Conservation (phyloP, 2,888 invertebrate genomes). For the Lottia gigantea region DNA sequence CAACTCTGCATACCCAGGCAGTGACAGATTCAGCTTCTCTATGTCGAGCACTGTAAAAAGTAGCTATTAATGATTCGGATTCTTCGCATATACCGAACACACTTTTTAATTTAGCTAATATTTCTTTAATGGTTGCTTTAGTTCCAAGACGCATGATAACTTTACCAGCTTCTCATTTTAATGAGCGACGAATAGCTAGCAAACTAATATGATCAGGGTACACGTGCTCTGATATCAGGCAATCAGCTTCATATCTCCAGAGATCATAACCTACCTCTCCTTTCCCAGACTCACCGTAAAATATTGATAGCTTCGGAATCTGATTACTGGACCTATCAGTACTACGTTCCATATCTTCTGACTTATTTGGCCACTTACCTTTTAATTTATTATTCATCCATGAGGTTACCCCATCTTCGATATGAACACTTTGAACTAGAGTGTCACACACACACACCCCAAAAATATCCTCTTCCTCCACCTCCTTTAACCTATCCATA, state of each 20-base stretch:
- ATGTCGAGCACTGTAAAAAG: no score
- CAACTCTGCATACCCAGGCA: background rate
- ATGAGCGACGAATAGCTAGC: slow-evolving; percentile 22
- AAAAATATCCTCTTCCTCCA: background rate
- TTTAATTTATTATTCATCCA: background rate
- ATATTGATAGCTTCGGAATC: no score
- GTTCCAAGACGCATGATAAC: no score
- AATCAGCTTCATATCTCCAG: background rate
- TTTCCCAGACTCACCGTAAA: no score
- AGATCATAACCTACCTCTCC: slow-evolving; percentile 6
- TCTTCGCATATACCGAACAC: no score
- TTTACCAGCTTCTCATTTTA: background rate
- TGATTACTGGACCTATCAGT: no score
- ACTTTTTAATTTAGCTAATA: no score
- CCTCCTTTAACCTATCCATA: no score
- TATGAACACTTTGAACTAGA: background rate
- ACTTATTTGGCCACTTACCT: slow-evolving; percentile 9
- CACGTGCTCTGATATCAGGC: background rate
- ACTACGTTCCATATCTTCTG: no score
- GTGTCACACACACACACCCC: background rate
- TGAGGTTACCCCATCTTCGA: background rate
- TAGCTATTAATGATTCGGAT: no score
- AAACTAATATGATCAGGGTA: slow-evolving; percentile 1
- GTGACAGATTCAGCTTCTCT: no score
- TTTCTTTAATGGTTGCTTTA: no score